Evolutionary conservation across 2,888 invertebrate species (phyloP), one percentile per base, ranked within the genome.

Genomic region (Meiosimyza platycephala): DNA sequence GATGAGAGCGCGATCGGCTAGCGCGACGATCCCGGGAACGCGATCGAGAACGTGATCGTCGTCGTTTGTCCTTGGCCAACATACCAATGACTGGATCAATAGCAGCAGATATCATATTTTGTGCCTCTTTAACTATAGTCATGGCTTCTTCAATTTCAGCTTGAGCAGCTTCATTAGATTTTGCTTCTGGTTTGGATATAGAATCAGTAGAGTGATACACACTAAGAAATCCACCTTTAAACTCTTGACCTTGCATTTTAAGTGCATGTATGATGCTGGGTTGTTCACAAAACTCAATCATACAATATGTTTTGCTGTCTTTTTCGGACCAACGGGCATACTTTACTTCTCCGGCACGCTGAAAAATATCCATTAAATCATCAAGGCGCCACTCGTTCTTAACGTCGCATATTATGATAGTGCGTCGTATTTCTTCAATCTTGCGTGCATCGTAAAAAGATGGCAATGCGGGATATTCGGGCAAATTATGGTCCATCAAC

Each of bases 111-210:
- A 98, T 96, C 81, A 97, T 90, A 85, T 95, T 95, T 87, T 98
- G 97, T 0, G 97, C 97, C 88, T 98, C 98, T 84, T 97, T 97
- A 0, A 98, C 97, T 76, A 97, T 90, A 62, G 96, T 95, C 97
- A 99, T 97, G 0, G 97, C 98, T 86, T 97, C 97, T 86, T 98
- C 97, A 72, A 98, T 97, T 88, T 98, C 98, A 60, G 94, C 92
- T 83, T 97, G 95, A 0, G 97, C 97, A 1, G 96, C 97, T 85
- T 97, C 97, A 84, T 97, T 97, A 79, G 96, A 97, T 86, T 98
- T 97, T 0, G 96, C 95, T 85, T 96, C 96, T 0, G 98, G 98
- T 83, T 96, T 96, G 2, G 93, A 91, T 76, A 98, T 97, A 0
- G 96, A 93, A 84, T 96, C 95, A 2, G 94, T 95, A 0, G 98